Base-by-base conservation (phyloP, 2,888 invertebrate genomes). In the Sesamia inferens region DNA sequence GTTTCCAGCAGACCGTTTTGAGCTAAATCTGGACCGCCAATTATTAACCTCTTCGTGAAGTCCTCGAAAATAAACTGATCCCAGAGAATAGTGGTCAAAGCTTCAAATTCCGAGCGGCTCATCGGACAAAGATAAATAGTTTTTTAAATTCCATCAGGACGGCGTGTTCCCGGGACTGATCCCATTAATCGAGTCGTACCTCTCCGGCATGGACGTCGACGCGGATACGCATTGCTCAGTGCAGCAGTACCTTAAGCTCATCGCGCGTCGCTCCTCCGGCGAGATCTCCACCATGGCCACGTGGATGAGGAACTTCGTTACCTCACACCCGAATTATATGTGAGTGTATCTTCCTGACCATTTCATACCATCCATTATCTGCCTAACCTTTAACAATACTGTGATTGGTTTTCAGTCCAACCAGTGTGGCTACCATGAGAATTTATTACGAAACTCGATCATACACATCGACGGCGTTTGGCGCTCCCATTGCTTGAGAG, bases 181-280 rank as follows among this genome's bases (percentile, higher is more conserved):
- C 84, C 98, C 99, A 6, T 96, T 99, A 87, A 99, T 99, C 79
- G 98, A 99, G 92, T 98, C 98, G 88, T 99, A 99, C 95, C 96
- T 99, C 88, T 98, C 98, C 84, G 98, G 98, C 77, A 99, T 99
- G 97, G 99, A 99, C 93, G 98, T 99, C 67, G 99, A 99, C 95
- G 99, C 99, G 3, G 99, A 99, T 94, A 99, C 99, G 58, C 98
- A 99, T 93, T 99, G 99, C 95, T 99, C 99, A 13, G 98, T 99
- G 89, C 98, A 98, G 93, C 99, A 99, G 95, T 99, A 99, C 96
- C 97, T 99, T 82, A 98, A 98, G 90, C 97, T 99, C 79, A 99
- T 99, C 91, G 98, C 98, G 92, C 97, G 97, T 74, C 97, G 98
- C 88, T 98, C 99, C 10, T 97, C 98, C 86, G 99, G 99, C 47